Percentiles rank a stretch among this genome's conserved stretches.
phyloP scores from a whole-genome alignment of 1,140 invertebrate species.

The Gryllus bimaculatus region DNA sequence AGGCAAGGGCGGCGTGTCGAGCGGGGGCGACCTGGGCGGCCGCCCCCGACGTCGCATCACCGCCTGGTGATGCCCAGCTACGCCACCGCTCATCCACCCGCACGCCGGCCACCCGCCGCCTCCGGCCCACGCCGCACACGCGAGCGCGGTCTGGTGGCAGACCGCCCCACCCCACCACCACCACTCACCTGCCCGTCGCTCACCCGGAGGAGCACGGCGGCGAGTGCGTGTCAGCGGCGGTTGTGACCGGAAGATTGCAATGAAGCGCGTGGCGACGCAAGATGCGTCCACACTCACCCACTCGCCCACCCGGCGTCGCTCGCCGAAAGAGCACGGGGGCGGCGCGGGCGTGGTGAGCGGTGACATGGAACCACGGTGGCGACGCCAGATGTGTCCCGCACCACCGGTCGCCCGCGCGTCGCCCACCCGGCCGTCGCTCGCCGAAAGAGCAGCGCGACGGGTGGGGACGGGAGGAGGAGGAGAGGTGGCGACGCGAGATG shows the following conservation, averaged over 20 bases:
- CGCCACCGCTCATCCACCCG: not conserved
- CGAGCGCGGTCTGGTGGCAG: not conserved
- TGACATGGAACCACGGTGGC: too few species aligned
- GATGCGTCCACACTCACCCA: too few species aligned
- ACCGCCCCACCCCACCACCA: too few species aligned
- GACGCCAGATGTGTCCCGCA: too few species aligned
- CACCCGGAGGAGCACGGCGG: not conserved
- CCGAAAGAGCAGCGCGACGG: too few species aligned
- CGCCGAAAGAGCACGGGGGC: too few species aligned
- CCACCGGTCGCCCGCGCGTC: too few species aligned
- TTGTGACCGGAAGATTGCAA: not conserved
- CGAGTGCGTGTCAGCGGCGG: not conserved
- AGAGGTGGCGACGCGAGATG: too few species aligned
- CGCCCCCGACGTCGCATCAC: not conserved
- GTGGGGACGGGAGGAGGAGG: too few species aligned
- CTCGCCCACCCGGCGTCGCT: too few species aligned
- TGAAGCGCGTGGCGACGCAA: not conserved
- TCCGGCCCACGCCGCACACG: not conserved
- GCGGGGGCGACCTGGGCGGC: not conserved
- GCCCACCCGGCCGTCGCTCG: too few species aligned
- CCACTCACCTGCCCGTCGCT: not conserved
- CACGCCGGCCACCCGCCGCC: not conserved
- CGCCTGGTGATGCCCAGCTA: not conserved
- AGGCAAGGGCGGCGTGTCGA: not conserved
- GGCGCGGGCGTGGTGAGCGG: too few species aligned